Evolutionary conservation across 2,797 vertebrate species (phyloP).

Genomic region (Pangasius larnaudii): DNA sequence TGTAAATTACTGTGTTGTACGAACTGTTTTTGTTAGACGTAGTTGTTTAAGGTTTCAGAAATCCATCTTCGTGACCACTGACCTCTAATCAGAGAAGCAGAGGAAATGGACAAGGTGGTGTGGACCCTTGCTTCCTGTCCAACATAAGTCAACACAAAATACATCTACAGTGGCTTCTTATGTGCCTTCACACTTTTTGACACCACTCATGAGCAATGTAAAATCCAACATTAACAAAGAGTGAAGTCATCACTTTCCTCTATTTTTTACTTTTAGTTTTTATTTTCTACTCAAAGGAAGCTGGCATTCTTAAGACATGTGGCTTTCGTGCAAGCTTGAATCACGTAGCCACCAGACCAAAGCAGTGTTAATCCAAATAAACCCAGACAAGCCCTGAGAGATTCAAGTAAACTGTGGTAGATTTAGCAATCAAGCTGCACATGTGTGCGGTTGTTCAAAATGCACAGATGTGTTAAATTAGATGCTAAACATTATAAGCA

Average conservation of each 20-base stretch:
- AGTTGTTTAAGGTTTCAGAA: constrained; percentile 22
- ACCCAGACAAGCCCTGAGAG: constrained; percentile 12
- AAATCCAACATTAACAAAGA: background rate
- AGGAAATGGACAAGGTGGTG: constrained; percentile 44
- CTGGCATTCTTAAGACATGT: background rate
- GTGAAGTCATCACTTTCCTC: background rate
- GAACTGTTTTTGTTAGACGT: background rate
- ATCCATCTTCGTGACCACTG: constrained; percentile 14
- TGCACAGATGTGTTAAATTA: constrained; percentile 22
- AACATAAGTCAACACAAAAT: constrained; percentile 26
- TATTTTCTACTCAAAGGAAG: constrained; percentile 6
- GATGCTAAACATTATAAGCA: constrained; percentile 12
- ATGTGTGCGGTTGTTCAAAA: background rate
- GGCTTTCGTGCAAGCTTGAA: constrained; percentile 1
- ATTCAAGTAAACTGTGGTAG: constrained; percentile 19
- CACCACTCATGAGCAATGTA: background rate
- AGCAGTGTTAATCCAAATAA: constrained; percentile 33
- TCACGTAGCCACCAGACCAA: background rate
- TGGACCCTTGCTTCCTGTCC: constrained; percentile 40
- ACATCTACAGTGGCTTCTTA: background rate
- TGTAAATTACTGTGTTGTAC: background rate
- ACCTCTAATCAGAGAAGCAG: constrained; percentile 39
- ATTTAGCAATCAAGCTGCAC: constrained; percentile 11
- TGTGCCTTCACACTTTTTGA: background rate
- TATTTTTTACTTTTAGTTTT: constrained; percentile 5